Conservation (phyloP, 53 echinoderm and acorn worm species). For the Temnopleurus reevesii region DNA sequence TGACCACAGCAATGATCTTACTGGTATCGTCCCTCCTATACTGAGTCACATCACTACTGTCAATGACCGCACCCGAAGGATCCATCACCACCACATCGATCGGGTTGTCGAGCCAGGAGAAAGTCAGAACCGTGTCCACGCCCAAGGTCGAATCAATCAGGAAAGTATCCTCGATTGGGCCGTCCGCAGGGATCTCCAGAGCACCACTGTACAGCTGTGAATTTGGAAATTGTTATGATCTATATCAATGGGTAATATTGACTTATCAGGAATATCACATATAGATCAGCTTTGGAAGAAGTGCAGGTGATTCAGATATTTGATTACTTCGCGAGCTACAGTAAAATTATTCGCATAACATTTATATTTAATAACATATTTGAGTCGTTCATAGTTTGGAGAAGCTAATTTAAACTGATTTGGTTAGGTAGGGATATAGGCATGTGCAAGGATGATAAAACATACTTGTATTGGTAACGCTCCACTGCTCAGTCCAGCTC, state of each 20-base stretch:
- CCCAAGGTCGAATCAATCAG: slow-evolving; percentile 53
- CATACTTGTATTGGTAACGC: slow-evolving; percentile 52
- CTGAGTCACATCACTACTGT: slow-evolving; percentile 23
- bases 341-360: too few species aligned
- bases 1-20: slow-evolving; percentile 42
- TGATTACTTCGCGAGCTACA: too few species aligned
- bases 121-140: slow-evolving; percentile 40
- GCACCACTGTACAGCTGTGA: slow-evolving; percentile 55
- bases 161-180: not conserved
- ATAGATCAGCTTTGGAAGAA: too few species aligned
- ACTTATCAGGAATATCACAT: too few species aligned
- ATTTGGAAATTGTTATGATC: not conserved
- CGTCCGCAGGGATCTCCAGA: not conserved
- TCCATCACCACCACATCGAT: slow-evolving; percentile 2
- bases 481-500: slow-evolving; percentile 42
- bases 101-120: slow-evolving; percentile 53
- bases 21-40: slow-evolving; percentile 12
- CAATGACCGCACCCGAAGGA: slow-evolving; percentile 28
- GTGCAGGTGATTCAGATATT: too few species aligned
- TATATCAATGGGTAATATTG: too few species aligned
- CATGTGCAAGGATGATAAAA: too few species aligned
- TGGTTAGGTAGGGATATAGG: not conserved
- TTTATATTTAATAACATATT: too few species aligned
- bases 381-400: too few species aligned
- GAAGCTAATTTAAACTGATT: too few species aligned